Evolutionary conservation across 2,113 vertebrate genomes (phyloP).

Genomic region (Siniperca knerii): DNA sequence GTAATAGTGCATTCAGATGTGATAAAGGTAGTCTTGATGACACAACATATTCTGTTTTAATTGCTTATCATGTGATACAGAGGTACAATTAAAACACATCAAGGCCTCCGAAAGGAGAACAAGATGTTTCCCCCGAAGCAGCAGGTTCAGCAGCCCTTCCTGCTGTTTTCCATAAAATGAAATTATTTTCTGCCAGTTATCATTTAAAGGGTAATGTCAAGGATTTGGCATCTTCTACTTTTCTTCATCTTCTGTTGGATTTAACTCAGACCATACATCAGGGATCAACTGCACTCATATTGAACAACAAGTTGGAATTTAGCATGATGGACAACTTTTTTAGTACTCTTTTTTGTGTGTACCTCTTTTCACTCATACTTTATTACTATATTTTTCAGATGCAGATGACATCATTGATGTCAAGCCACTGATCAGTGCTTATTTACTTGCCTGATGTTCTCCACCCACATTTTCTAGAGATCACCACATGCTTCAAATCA

Average conservation of each 20-base stretch:
- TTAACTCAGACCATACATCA: background rate
- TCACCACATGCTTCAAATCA: background rate
- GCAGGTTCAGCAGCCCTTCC: constrained; percentile 1
- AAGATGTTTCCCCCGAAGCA: background rate
- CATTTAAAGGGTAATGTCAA: constrained; percentile 26
- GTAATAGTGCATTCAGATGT: background rate
- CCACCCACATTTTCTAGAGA: background rate
- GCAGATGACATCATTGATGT: too few relatives aligned
- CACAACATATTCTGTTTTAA: background rate
- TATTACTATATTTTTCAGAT: background rate
- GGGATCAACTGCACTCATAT: background rate
- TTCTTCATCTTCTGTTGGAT: background rate
- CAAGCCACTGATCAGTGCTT: background rate
- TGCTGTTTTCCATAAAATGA: constrained; percentile 1
- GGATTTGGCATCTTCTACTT: constrained; percentile 7
- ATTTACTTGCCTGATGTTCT: background rate
- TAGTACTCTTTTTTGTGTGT: too few relatives aligned
- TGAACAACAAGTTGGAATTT: background rate
- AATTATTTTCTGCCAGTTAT: constrained; percentile 7
- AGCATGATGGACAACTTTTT: background rate
- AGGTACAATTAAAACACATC: background rate
- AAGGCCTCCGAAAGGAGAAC: background rate
- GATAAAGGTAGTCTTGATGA: background rate
- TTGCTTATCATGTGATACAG: background rate
- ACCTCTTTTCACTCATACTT: background rate